Evolutionary conservation across 2,797 vertebrate species (phyloP), one percentile per base, ranked within the genome.

Genomic region (Austrolebias charrua): DNA sequence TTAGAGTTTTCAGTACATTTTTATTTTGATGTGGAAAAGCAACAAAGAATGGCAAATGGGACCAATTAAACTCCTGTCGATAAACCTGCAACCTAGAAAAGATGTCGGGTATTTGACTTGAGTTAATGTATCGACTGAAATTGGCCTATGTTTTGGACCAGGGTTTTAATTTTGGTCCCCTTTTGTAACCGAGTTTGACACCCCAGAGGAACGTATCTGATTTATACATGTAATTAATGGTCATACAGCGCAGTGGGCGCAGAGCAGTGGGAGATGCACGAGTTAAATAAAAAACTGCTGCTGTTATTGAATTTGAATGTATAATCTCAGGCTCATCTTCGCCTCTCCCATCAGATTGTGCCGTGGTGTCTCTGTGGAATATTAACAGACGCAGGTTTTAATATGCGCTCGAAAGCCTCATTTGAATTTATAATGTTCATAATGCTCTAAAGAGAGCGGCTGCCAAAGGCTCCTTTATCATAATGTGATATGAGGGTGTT

Each of bases 381-480:
- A 35, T 4, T 14, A 69, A 47, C 42, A 19, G 44, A 65, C 54
- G 57, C 5, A 13, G 46, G 49, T 59, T 81, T 73, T 63, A 55
- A 63, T 62, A 55, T 67, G 18, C 18, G 12, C 19, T 18, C 52
- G 15, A 57, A 73, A 64, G 44, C 28, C 35, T 79, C 29, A 73
- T 78, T 73, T 69, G 51, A 67, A 80, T 78, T 75, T 47, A 10
- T 47, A 47, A 47, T 10, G 8, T 49, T n/a, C 42, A 40, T 52
- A 56, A 58, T 16, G 48, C 57, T 35, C 66, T 7, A 35, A 7
- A 2, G 16, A 46, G 38, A 19, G 38, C 49, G 35, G 58, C 44
- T 57, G 18, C 18, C 45, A 47, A 47, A 19, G 18, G 45, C 45
- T 8, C 18, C 45, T 47, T 47, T 12, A 47, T 47, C 18, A 19